Evolutionary conservation across 2,888 invertebrate genomes (phyloP).

Genomic region (Andrena trimmerana): DNA sequence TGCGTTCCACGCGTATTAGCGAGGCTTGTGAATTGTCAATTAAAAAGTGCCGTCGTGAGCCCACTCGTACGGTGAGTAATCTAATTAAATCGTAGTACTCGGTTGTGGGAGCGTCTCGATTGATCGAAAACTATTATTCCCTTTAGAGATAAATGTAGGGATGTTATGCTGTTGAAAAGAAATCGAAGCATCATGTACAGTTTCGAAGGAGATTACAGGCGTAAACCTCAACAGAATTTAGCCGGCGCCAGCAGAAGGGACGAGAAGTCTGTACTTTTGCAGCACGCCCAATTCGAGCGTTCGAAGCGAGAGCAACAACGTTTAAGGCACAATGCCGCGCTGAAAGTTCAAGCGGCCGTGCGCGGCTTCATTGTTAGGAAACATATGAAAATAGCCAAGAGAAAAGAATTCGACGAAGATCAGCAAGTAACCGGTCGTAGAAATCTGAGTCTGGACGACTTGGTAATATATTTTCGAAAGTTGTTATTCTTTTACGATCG

Average conservation of each 20-base stretch:
- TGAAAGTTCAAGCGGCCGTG: slow-evolving; percentile 93
- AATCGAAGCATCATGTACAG: slow-evolving; percentile 86
- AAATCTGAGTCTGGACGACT: slow-evolving; percentile 84
- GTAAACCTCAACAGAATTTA: slow-evolving; percentile 95
- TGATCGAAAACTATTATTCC: neutral
- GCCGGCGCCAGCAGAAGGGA: slow-evolving; percentile 93
- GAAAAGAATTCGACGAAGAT: slow-evolving; percentile 90
- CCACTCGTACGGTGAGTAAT: slow-evolving; percentile 24
- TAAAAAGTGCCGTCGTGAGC: neutral
- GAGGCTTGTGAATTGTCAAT: slow-evolving; percentile 1
- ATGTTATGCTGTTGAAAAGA: slow-evolving; percentile 41
- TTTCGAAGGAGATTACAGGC: slow-evolving; percentile 96
- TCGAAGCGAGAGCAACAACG: slow-evolving; percentile 94
- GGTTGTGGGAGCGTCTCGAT: neutral
- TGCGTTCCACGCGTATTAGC: slow-evolving; percentile 19
- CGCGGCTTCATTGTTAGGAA: slow-evolving; percentile 91
- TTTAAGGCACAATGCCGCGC: slow-evolving; percentile 90
- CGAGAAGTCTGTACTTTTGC: slow-evolving; percentile 90
- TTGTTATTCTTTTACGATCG: slow-evolving; percentile 92
- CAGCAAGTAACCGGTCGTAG: slow-evolving; percentile 85
- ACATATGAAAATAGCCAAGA: slow-evolving; percentile 88
- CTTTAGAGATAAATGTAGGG: slow-evolving; percentile 34
- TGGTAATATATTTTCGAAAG: slow-evolving; percentile 88
- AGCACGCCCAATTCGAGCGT: slow-evolving; percentile 94
- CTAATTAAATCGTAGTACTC: neutral